Conservation (phyloP, 1,140 invertebrate genomes). For the Psix sp. region DNA sequence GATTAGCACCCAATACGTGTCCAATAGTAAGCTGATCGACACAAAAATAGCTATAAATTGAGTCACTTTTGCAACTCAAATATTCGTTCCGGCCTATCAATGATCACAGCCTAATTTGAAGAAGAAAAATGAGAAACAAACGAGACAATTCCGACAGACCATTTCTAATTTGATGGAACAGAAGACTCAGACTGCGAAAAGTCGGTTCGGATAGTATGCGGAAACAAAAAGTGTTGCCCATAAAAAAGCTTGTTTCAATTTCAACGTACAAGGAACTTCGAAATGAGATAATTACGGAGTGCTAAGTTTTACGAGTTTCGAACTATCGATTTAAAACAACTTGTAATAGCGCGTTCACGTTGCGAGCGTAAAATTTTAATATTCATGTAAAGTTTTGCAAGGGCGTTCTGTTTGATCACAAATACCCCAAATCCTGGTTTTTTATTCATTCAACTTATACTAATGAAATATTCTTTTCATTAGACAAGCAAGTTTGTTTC, state of each 20-base stretch:
- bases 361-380: conserved; percentile 43
- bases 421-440: too few relatives aligned
- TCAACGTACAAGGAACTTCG: conserved; percentile 22
- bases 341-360: conserved; percentile 27
- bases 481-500: too few relatives aligned
- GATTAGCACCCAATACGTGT: conserved; percentile 45
- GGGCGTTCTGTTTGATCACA: too few relatives aligned
- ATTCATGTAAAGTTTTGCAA: too few relatives aligned
- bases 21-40: conserved; percentile 18
- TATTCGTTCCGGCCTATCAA: too few relatives aligned
- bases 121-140: too few relatives aligned
- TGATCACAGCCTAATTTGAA: too few relatives aligned
- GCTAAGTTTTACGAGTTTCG: conserved; percentile 28
- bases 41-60: conserved; percentile 11
- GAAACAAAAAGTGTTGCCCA: conserved; percentile 8
- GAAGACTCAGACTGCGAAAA: not conserved
- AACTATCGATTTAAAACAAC: conserved; percentile 42
- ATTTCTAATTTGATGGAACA: too few relatives aligned
- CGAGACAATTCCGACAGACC: too few relatives aligned
- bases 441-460: too few relatives aligned
- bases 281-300: conserved; percentile 40
- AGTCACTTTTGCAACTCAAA: too few relatives aligned
- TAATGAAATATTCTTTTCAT: too few relatives aligned
- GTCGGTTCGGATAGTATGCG: conserved; percentile 1
- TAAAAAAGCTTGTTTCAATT: conserved; percentile 19